Conservation (phyloP, 2,888 invertebrate species). For the Nesidiocoris tenuis region DNA sequence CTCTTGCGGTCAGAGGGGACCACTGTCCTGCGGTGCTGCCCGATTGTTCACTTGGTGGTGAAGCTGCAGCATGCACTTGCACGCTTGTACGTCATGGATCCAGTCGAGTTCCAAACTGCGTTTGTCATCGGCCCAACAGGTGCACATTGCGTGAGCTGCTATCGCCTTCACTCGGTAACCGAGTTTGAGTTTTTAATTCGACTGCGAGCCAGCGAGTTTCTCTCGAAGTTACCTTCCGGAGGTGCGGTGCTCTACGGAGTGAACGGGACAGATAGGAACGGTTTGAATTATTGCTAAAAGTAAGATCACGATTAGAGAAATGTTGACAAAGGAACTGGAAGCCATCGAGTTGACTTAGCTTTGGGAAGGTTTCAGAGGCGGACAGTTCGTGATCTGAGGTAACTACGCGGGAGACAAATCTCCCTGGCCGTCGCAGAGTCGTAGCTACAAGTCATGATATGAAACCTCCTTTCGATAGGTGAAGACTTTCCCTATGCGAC, state of each 20-base stretch:
- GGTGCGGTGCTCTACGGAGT: neutral
- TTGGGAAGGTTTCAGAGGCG: constrained; percentile 26
- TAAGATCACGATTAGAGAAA: constrained; percentile 42
- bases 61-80: no score
- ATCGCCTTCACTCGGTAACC: neutral
- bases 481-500: constrained; percentile 38
- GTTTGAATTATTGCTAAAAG: constrained; percentile 41
- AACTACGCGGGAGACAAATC: constrained; percentile 12
- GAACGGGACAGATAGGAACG: constrained; percentile 35
- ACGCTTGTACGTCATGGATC: no score
- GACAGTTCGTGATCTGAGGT: constrained; percentile 42
- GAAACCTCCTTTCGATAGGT: constrained; percentile 10
- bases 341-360: constrained; percentile 7
- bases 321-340: constrained; percentile 42
- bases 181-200: neutral
- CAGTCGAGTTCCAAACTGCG: no score
- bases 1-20: no score
- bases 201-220: neutral
- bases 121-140: neutral
- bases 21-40: no score
- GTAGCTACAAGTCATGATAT: constrained; percentile 19
- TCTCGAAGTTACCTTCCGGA: constrained; percentile 5
- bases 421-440: neutral
- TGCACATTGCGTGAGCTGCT: neutral
- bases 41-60: no score